These are phyloP conservation scores for Penaeus indicus DNA, from an alignment of 1,140 invertebrate genomes.

Conservation along the genomic window DNA sequence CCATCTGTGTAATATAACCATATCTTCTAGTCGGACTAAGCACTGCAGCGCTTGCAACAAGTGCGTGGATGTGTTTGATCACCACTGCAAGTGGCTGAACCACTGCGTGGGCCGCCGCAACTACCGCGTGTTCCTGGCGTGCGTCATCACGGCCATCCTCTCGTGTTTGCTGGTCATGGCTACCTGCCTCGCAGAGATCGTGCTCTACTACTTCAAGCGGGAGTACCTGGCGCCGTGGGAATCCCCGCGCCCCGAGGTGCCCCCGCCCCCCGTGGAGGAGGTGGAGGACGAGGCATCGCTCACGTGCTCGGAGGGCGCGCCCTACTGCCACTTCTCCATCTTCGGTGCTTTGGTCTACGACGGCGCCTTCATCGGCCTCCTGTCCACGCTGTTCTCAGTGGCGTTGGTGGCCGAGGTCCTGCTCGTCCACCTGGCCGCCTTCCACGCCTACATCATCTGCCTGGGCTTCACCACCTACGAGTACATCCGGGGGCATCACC, in stretches of 20 bases:
- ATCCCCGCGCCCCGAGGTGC: constrained; percentile 64
- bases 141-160: constrained; percentile 85
- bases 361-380: constrained; percentile 69
- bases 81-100: constrained; percentile 98
- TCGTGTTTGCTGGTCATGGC: constrained; percentile 80
- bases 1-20: constrained; percentile 90
- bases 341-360: constrained; percentile 68
- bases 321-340: constrained; percentile 65
- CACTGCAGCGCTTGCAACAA: constrained; percentile 98
- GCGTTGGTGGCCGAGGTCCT: constrained; percentile 83
- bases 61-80: constrained; percentile 92
- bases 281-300: constrained; percentile 57
- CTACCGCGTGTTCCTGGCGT: constrained; percentile 88
- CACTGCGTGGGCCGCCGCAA: constrained; percentile 94
- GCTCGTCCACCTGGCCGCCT: constrained; percentile 88
- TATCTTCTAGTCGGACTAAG: constrained; percentile 82
- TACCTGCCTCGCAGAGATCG: constrained; percentile 79
- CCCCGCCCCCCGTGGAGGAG: constrained; percentile 54
- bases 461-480: constrained; percentile 91
- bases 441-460: constrained; percentile 88
- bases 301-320: constrained; percentile 64
- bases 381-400: constrained; percentile 72
- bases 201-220: constrained; percentile 75
- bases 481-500: constrained; percentile 73
- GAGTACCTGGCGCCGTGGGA: constrained; percentile 72